Evolutionary conservation across 2,888 invertebrate genomes (phyloP).

Genomic region (Cryptocephalus primarius): DNA sequence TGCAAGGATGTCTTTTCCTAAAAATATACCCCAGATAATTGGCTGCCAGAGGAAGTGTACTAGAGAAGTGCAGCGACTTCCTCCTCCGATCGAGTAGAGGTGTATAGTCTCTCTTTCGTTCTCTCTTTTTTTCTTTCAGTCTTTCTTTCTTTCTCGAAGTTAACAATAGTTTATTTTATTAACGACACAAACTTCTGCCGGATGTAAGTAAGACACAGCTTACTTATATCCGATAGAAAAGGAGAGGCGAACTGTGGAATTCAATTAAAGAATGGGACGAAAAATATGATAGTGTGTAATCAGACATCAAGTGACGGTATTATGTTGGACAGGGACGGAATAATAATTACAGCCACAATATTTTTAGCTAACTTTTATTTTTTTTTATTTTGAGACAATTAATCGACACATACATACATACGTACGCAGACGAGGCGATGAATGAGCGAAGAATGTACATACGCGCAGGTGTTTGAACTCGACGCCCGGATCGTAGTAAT

Average conservation of each 20-base stretch:
- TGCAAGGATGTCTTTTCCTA: too few species aligned
- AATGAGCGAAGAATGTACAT: too few species aligned
- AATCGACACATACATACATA: neutral
- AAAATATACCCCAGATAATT: too few species aligned
- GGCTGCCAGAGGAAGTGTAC: slow-evolving; percentile 12
- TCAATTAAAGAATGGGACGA: slow-evolving; percentile 27
- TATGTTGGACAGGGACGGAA: slow-evolving; percentile 29
- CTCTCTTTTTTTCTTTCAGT: too few species aligned
- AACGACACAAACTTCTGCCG: slow-evolving; percentile 27
- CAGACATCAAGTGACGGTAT: slow-evolving; percentile 35
- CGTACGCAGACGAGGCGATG: too few species aligned
- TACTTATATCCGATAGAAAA: slow-evolving; percentile 37
- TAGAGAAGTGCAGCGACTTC: slow-evolving; percentile 20
- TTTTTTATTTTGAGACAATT: neutral
- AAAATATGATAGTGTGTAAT: slow-evolving; percentile 40
- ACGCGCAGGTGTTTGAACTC: too few species aligned
- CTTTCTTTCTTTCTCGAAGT: neutral
- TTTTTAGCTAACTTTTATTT: neutral
- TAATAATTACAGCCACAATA: slow-evolving; percentile 23
- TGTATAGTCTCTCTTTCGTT: slow-evolving; percentile 5
- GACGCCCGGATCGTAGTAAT: too few species aligned
- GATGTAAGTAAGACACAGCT: slow-evolving; percentile 37
- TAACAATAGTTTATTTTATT: slow-evolving; percentile 26
- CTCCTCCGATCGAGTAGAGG: slow-evolving; percentile 15
- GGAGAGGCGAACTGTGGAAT: slow-evolving; percentile 16